Conservation (phyloP, 2,113 vertebrate species). For the Plecotus auritus region DNA sequence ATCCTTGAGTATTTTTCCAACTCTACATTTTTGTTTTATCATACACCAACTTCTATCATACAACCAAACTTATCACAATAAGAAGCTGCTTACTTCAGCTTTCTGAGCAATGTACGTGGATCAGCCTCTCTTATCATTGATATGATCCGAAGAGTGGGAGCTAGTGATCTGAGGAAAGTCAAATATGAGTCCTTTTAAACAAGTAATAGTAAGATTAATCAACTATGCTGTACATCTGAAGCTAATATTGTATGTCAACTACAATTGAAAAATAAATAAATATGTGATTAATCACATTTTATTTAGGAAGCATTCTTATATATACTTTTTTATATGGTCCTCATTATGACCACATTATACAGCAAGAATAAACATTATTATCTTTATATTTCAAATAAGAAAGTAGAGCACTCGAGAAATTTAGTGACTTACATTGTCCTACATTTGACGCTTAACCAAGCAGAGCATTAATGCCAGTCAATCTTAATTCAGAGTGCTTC, state of each 20-base stretch:
- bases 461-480: background rate
- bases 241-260: background rate
- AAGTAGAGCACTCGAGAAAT: background rate
- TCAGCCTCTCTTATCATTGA: no score
- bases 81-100: no score
- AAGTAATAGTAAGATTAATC: background rate
- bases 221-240: background rate
- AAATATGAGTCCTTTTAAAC: background rate
- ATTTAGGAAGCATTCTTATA: background rate
- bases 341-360: background rate
- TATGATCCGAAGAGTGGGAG: no score
- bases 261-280: background rate
- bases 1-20: no score
- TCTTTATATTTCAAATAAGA: slow-evolving; percentile 1
- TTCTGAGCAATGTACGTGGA: no score
- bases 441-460: background rate
- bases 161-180: no score
- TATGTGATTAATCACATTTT: background rate
- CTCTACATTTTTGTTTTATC: no score
- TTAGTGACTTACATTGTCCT: background rate
- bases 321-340: background rate
- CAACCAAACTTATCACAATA: no score
- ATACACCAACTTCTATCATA: no score
- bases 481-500: background rate
- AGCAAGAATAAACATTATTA: background rate